Evolutionary conservation across 2,888 invertebrate species (phyloP).

Genomic region (Pollenia amentaria): DNA sequence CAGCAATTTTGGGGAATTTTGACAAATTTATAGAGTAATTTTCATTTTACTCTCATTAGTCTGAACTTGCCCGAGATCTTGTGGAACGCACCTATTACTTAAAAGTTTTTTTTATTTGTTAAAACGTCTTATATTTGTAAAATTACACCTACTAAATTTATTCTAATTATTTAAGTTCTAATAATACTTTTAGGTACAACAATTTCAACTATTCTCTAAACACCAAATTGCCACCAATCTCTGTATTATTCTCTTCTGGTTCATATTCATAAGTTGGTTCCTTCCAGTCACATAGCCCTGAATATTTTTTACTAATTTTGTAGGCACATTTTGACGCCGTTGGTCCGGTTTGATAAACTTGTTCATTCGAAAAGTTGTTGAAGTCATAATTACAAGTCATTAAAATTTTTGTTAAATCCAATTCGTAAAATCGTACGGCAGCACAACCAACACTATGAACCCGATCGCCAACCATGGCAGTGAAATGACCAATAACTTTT

Average conservation of each 20-base stretch:
- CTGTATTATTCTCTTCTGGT: constrained; percentile 78
- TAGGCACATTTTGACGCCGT: constrained; percentile 80
- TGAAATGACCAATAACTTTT: constrained; percentile 83
- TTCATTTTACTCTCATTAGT: too few species aligned
- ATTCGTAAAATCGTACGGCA: constrained; percentile 79
- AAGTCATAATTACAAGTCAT: constrained; percentile 84
- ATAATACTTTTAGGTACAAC: too few species aligned
- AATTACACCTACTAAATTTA: background rate
- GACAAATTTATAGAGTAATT: too few species aligned
- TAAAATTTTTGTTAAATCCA: constrained; percentile 77
- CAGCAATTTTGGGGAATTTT: too few species aligned
- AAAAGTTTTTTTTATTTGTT: too few species aligned
- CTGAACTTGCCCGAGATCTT: too few species aligned
- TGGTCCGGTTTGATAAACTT: constrained; percentile 80
- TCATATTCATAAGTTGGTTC: constrained; percentile 77
- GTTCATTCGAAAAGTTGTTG: constrained; percentile 80
- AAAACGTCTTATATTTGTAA: too few species aligned
- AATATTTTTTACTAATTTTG: constrained; percentile 79
- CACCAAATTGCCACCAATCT: constrained; percentile 64
- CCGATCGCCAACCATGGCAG: constrained; percentile 81
- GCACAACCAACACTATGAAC: constrained; percentile 83
- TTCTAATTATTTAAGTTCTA: too few species aligned
- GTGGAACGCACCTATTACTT: too few species aligned
- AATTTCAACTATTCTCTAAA: background rate
- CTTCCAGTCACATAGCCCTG: constrained; percentile 81